These are phyloP conservation scores for Ormyrus rosae DNA, from an alignment of 2,888 invertebrate genomes.

Conservation along the genomic window DNA sequence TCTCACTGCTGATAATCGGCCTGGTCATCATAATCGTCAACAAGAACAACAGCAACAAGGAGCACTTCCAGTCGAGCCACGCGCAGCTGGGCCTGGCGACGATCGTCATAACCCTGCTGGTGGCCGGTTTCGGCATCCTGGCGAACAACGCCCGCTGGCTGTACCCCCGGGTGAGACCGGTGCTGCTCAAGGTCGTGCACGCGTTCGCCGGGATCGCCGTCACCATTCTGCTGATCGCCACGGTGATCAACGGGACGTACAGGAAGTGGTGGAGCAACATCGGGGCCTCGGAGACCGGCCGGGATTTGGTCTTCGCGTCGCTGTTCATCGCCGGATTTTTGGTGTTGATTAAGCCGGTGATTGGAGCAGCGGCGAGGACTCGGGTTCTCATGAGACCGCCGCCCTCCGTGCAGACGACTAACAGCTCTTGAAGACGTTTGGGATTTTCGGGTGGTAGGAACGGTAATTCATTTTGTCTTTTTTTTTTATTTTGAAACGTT, in stretches of 20 bases:
- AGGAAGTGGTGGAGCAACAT: slow-evolving; percentile 62
- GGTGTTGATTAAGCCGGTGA: slow-evolving; percentile 68
- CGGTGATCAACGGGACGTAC: slow-evolving; percentile 69
- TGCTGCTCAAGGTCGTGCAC: slow-evolving; percentile 69
- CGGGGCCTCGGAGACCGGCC: slow-evolving; percentile 62
- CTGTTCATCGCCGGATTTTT: slow-evolving; percentile 67
- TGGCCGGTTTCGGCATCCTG: slow-evolving; percentile 66
- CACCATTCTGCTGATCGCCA: slow-evolving; percentile 66
- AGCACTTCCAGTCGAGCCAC: slow-evolving; percentile 68
- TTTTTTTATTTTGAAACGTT: background rate
- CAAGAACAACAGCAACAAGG: slow-evolving; percentile 60
- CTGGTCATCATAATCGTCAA: slow-evolving; percentile 66
- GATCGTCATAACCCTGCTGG: slow-evolving; percentile 62
- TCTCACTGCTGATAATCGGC: slow-evolving; percentile 65
- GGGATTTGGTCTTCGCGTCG: slow-evolving; percentile 65
- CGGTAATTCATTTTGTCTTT: background rate
- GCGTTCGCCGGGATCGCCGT: slow-evolving; percentile 67
- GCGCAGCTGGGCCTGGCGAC: slow-evolving; percentile 67
- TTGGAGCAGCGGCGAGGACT: slow-evolving; percentile 66
- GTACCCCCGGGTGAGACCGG: slow-evolving; percentile 67
- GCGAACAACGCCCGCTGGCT: slow-evolving; percentile 70
- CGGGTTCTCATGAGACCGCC: slow-evolving; percentile 62
- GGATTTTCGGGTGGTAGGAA: background rate
- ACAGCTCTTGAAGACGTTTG: too few species aligned
- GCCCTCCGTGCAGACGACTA: slow-evolving; percentile 2